Evolutionary conservation across 2,113 vertebrate genomes (phyloP), one percentile per base, ranked within the genome.

Genomic region (Mastomys natalensis): DNA sequence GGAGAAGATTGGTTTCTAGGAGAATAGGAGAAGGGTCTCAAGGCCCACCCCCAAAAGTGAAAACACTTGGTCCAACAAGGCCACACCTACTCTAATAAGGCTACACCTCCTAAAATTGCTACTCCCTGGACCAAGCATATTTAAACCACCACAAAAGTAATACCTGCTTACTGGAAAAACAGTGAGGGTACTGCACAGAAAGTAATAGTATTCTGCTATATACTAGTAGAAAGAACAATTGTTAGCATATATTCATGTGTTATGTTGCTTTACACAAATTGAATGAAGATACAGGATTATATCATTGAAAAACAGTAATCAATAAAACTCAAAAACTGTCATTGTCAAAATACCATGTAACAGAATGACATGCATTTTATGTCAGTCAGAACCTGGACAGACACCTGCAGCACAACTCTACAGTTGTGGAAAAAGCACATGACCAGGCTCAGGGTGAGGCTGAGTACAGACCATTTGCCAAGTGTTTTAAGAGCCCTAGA

Each of bases 211-310:
- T 70, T 82, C 68, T 80, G 19, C 93, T 11, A 53, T 13, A 72
- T 0, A 13, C 13, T 94, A 15, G 13, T n/a, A 53, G 84, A 86
- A 12, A 64, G 72, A 40, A 80, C 5, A 55, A 6, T 87, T 48
- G 19, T 77, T 74, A 87, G 51, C 76, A 10, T 22, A 58, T 16
- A 73, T 17, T 73, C 29, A 55, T 84, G 26, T 24, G 62, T 51
- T 92, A 58, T 87, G 78, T 90, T 87, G 73, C 73, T 60, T 64
- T 96, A 76, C 11, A n/a, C 37, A 92, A 85, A 74, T 70, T 11
- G 34, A 24, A 77, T 86, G 66, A 60, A 51, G 76, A 51, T 7
- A 26, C 51, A 78, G 29, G 45, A 34, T 78, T 60, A 7, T 84
- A 60, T 84, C 19, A 13, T 78, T 78, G 45, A 48, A 77, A 77